Evolutionary conservation across 2,888 invertebrate species (phyloP).

Genomic region (Leptinotarsa rubiginosa): DNA sequence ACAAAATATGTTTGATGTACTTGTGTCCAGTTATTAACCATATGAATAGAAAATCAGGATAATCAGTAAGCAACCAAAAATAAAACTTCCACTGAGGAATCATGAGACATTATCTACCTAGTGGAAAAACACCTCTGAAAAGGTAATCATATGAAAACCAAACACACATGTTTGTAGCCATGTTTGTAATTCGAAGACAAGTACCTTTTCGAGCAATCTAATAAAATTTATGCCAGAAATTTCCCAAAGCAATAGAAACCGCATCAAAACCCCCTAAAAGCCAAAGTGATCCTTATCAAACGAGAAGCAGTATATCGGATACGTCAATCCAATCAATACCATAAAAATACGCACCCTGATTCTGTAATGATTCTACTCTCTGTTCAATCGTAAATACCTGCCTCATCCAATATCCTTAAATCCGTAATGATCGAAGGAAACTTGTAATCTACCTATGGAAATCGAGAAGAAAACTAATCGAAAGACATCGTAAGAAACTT

Average conservation of each 20-base stretch:
- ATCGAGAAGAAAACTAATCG: conserved; percentile 3
- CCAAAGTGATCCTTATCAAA: conserved; percentile 6
- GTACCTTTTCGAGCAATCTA: neutral
- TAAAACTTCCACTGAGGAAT: too few relatives aligned
- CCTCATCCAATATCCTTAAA: conserved; percentile 17
- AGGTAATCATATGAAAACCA: too few relatives aligned
- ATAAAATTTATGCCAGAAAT: conserved; percentile 11
- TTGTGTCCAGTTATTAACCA: too few relatives aligned
- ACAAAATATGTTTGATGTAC: too few relatives aligned
- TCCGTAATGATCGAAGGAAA: conserved; percentile 9
- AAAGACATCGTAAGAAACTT: conserved; percentile 1
- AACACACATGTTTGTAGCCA: too few relatives aligned
- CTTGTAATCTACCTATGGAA: conserved; percentile 15
- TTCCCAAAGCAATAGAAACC: conserved; percentile 12
- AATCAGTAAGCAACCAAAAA: too few relatives aligned
- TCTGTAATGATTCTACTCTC: conserved; percentile 15
- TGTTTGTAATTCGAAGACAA: neutral
- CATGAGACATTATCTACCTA: too few relatives aligned
- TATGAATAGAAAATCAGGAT: too few relatives aligned
- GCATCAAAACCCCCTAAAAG: conserved; percentile 8
- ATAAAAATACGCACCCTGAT: conserved; percentile 20
- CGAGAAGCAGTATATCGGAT: neutral
- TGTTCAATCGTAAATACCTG: conserved; percentile 16
- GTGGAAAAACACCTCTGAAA: too few relatives aligned
- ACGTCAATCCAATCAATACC: conserved; percentile 18